Conservation (phyloP, 2,888 invertebrate species). For the Meandrusa payeni region DNA sequence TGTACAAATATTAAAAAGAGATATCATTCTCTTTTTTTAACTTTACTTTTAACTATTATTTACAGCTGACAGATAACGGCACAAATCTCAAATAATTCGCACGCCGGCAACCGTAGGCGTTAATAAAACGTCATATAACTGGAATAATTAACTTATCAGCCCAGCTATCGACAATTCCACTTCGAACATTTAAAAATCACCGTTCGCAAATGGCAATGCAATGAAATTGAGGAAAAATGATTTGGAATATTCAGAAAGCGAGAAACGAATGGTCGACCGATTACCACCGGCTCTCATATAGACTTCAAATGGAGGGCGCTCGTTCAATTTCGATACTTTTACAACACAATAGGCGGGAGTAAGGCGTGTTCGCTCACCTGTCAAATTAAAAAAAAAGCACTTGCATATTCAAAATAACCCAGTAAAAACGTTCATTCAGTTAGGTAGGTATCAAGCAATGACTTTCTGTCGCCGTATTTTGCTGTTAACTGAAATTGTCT, state of each 20-base stretch:
- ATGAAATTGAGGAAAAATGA: slow-evolving; percentile 67
- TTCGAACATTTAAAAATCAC: slow-evolving; percentile 40
- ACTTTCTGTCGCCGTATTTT: slow-evolving; percentile 26
- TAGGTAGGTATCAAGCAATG: slow-evolving; percentile 26
- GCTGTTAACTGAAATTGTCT: slow-evolving; percentile 27
- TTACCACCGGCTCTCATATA: slow-evolving; percentile 67
- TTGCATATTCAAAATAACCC: slow-evolving; percentile 61
- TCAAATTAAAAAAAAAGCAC: slow-evolving; percentile 77
- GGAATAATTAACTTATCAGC: slow-evolving; percentile 51
- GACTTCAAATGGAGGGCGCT: slow-evolving; percentile 68
- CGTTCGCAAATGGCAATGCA: slow-evolving; percentile 48
- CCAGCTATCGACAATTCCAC: slow-evolving; percentile 35
- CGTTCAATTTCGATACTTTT: slow-evolving; percentile 79
- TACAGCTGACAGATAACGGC: slow-evolving; percentile 22
- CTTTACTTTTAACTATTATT: too few relatives aligned
- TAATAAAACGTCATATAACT: slow-evolving; percentile 43
- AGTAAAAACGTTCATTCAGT: slow-evolving; percentile 32
- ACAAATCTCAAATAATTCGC: slow-evolving; percentile 26
- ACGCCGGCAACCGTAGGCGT: slow-evolving; percentile 34
- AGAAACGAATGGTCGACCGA: slow-evolving; percentile 57
- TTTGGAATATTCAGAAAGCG: slow-evolving; percentile 65
- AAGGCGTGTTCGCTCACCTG: slow-evolving; percentile 77
- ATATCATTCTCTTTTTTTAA: too few relatives aligned
- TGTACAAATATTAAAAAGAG: too few relatives aligned
- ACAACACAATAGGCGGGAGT: slow-evolving; percentile 72